A percentile compares a stretch with the other conserved stretches of the same genome.
Conservation (phyloP, 2,797 vertebrate genomes). For the Microctenopoma steveboyesi region DNA sequence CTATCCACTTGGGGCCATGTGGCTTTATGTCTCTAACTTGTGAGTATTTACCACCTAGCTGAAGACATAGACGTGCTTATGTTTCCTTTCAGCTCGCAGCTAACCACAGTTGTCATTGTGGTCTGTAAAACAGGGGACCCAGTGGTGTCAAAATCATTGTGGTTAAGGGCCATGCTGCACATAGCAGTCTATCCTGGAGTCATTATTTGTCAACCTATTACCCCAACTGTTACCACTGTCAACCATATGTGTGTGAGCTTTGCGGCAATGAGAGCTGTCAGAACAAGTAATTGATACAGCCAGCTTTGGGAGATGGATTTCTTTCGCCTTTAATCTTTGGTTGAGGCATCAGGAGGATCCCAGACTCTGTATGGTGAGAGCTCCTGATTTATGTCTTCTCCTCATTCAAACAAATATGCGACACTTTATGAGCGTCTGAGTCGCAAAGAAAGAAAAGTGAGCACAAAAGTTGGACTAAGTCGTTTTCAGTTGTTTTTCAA, state of each 20-base stretch:
- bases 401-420: constrained; percentile 29
- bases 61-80: constrained; percentile 26
- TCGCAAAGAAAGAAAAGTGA: constrained; percentile 19
- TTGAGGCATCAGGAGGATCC: constrained; percentile 41
- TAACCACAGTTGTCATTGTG: constrained; percentile 71
- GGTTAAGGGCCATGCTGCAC: constrained; percentile 55
- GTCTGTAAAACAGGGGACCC: constrained; percentile 65
- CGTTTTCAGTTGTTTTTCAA: constrained; percentile 31
- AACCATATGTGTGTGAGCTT: constrained; percentile 55
- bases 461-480: constrained; percentile 10
- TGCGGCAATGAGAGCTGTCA: constrained; percentile 57
- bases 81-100: constrained; percentile 49
- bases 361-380: constrained; percentile 49
- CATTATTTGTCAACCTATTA: constrained; percentile 69
- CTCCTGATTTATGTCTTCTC: constrained; percentile 45
- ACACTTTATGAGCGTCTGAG: constrained; percentile 17
- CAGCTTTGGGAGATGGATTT: constrained; percentile 38
- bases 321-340: constrained; percentile 53
- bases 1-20: constrained; percentile 34
- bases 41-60: constrained; percentile 22
- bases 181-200: constrained; percentile 50
- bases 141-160: constrained; percentile 67
- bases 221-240: constrained; percentile 60
- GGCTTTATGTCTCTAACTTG: constrained; percentile 39
- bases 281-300: constrained; percentile 57